Evolutionary conservation across 2,113 vertebrate species (phyloP).

Genomic region (Eira barbara): DNA sequence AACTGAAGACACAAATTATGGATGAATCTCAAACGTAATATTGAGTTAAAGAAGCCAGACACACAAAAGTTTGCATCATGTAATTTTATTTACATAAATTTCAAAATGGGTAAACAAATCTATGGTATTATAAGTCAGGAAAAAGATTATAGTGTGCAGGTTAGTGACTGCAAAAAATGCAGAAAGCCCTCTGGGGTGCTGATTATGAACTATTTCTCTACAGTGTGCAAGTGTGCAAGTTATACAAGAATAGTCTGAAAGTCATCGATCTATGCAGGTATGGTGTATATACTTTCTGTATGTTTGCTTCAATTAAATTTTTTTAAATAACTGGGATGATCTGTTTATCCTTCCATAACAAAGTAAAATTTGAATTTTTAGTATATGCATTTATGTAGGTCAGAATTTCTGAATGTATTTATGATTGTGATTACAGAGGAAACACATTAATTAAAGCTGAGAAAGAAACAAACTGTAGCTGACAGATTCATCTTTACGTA

Average conservation of each 20-base stretch:
- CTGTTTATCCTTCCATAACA: not conserved
- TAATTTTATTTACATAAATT: not conserved
- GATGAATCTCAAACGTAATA: not conserved
- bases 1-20: not conserved
- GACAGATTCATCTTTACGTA: not conserved
- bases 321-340: not conserved
- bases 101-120: not conserved
- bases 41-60: not conserved
- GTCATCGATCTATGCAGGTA: not conserved
- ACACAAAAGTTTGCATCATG: not conserved
- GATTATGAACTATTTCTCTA: not conserved
- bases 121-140: not conserved
- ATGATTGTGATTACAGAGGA: not conserved
- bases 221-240: not conserved
- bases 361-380: not conserved
- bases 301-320: not conserved
- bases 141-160: not conserved
- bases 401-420: not conserved
- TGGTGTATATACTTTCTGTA: not conserved
- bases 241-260: not conserved
- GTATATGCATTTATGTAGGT: not conserved
- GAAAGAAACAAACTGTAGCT: not conserved
- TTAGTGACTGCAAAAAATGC: not conserved
- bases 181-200: not conserved
- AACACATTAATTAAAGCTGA: not conserved